A percentile compares a stretch with the other conserved stretches of the same genome.
Evolutionary conservation across 2,888 invertebrate species (phyloP).

Genomic region (Julus scanicus): DNA sequence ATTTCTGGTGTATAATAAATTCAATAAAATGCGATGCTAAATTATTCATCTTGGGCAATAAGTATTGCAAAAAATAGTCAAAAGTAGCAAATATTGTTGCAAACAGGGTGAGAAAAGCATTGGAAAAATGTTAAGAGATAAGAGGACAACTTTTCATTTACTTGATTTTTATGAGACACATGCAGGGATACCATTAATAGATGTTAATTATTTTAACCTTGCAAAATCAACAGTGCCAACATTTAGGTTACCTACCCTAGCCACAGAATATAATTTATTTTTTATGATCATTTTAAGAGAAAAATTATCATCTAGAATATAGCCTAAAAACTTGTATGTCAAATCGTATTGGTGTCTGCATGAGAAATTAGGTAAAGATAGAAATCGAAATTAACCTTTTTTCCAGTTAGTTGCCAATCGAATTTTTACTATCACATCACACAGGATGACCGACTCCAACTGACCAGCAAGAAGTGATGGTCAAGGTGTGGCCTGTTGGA

Average conservation of each 20-base stretch:
- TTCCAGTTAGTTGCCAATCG: constrained; percentile 47
- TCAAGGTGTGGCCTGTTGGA: constrained; percentile 43
- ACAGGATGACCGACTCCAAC: constrained; percentile 24
- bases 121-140: neutral
- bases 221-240: constrained; percentile 40
- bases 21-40: neutral
- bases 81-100: neutral
- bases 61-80: neutral
- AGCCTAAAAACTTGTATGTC: constrained; percentile 47
- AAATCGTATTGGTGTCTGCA: constrained; percentile 37
- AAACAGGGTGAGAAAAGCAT: neutral
- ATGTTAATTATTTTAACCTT: constrained; percentile 43
- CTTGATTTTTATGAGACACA: constrained; percentile 34
- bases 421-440: constrained; percentile 45
- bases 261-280: constrained; percentile 43
- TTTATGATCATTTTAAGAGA: constrained; percentile 29
- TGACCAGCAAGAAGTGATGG: constrained; percentile 43
- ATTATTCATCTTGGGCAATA: constrained; percentile 13
- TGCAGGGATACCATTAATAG: constrained; percentile 17
- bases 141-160: neutral
- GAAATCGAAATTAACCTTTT: constrained; percentile 46
- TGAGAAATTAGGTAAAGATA: constrained; percentile 45
- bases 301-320: constrained; percentile 37
- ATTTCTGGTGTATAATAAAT: neutral
- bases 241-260: constrained; percentile 31